Evolutionary conservation across 2,797 vertebrate species (phyloP), one percentile per base, ranked within the genome.

Genomic region (Hapalemur alaotrensis): DNA sequence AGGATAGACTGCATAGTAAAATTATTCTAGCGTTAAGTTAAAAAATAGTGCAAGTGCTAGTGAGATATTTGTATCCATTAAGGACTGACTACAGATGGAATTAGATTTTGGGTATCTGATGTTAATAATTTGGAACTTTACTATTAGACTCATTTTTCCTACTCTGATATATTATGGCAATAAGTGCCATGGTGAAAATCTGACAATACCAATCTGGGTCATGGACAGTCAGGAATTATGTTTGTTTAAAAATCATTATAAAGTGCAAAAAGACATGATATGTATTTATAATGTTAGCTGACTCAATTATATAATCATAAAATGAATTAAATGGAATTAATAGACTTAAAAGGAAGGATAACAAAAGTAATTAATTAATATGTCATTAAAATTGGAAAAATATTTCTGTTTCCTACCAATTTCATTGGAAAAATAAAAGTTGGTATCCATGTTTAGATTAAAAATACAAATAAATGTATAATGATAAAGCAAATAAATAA

Each of bases 361-460:
- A 61, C 3, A 72, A 25, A 75, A 87, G 30, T 95, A 76, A 67
- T 83, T 4, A 61, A 23, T 75, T 8, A 73, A 18, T 81, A 14
- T 32, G 12, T 50, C 43, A 35, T 92, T 82, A 80, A 48, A 89
- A n/a, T 46, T 83, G 15, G 48, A 93, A 91, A 61, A 8, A 73
- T 15, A 28, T 13, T 89, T 54, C 0, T 46, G 9, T 92, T 82
- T 82, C 92, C 11, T 9, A 88, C 1, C 10, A 30, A 86, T 54
- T 86, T 92, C 5, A 30, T 28, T 78, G 25, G 9, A 91, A 91
- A 93, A 93, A 41, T 67, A 65, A 91, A 94, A 89, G 72, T n/a
- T 12, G n/a, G 25, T 6, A 57, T 54, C 13, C 14, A 28, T 28
- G 6, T 87, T 80, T 52, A 4, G 65, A 23, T 70, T 72, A 85